phyloP scores from a whole-genome alignment of 2,113 vertebrate genomes.

The Serinus canaria region DNA sequence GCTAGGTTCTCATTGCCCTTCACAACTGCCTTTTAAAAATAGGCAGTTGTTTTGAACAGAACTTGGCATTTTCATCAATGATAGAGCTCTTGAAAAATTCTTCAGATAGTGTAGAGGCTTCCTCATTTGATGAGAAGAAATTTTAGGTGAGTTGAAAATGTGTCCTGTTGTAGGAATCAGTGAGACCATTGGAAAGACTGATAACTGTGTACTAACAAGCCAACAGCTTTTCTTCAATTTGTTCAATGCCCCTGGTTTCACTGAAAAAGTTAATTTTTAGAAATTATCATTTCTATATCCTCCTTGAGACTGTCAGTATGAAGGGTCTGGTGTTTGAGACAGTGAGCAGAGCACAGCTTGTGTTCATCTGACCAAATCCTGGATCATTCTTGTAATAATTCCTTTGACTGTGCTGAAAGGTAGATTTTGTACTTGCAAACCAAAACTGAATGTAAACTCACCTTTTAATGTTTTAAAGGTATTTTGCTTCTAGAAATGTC shows the following conservation, averaged over 20 bases:
- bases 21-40: not conserved
- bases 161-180: not conserved
- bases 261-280: not conserved
- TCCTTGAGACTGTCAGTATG: not conserved
- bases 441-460: not conserved
- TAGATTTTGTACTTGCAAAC: not conserved
- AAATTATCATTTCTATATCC: not conserved
- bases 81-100: not conserved
- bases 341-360: not conserved
- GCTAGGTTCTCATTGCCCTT: not conserved
- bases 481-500: not conserved
- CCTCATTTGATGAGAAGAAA: not conserved
- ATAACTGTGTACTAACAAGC: not conserved
- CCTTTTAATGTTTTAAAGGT: not conserved
- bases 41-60: not conserved
- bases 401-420: not conserved
- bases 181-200: not conserved
- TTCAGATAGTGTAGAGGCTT: not conserved
- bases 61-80: not conserved
- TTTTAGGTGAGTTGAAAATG: not conserved
- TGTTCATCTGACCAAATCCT: not conserved
- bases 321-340: rapidly evolving
- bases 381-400: not conserved
- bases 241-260: not conserved
- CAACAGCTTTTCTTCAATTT: not conserved